Evolutionary conservation across 2,113 vertebrate species (phyloP).

Genomic region (Calidris pygmaea): DNA sequence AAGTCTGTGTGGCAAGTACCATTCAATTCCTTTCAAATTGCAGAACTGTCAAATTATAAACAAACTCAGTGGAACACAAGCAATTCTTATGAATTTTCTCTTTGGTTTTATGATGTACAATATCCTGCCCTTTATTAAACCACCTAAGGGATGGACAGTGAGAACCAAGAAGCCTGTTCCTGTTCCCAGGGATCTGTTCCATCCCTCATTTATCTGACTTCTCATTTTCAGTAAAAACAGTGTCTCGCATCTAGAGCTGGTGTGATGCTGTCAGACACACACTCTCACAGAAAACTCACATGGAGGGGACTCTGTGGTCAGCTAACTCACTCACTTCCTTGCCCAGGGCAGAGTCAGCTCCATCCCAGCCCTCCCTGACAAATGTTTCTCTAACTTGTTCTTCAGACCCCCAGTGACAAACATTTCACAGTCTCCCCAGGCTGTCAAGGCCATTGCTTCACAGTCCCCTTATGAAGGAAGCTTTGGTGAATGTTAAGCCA

Average conservation of each 20-base stretch:
- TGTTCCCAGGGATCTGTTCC: background rate
- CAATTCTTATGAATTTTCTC: background rate
- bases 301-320: no score
- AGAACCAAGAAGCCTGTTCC: background rate
- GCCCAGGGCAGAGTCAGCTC: background rate
- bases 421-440: background rate
- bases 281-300: background rate
- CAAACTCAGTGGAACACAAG: background rate
- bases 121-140: constrained; percentile 58
- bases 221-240: background rate
- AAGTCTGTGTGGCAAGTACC: background rate
- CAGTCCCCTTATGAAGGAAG: background rate
- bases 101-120: background rate
- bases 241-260: background rate
- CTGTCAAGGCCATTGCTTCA: background rate
- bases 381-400: background rate
- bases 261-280: background rate
- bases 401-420: background rate
- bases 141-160: background rate
- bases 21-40: background rate
- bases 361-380: background rate
- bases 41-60: background rate
- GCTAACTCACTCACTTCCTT: background rate
- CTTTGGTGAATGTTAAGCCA: background rate
- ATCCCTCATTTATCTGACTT: background rate